Conservation (phyloP, 2,113 vertebrate species). For the Labrus mixtus region DNA sequence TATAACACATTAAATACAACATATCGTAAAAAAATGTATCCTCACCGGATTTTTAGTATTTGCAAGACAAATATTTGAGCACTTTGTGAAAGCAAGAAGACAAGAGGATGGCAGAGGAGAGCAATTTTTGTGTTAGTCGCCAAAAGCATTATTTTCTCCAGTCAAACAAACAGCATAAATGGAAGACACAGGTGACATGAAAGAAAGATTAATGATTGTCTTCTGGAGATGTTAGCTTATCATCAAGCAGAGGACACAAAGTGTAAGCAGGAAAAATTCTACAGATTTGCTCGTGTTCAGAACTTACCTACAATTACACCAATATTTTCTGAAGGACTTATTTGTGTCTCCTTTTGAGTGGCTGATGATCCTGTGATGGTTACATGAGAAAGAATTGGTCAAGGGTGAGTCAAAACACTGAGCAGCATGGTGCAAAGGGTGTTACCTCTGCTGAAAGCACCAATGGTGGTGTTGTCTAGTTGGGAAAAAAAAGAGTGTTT, state of each 20-base stretch:
- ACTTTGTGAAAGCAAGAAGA: neutral
- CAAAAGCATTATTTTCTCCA: neutral
- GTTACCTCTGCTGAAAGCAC: neutral
- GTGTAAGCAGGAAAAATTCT: neutral
- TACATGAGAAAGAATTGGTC: neutral
- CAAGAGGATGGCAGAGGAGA: neutral
- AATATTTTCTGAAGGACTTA: neutral
- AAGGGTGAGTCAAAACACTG: neutral
- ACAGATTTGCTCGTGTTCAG: neutral
- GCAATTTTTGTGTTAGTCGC: neutral
- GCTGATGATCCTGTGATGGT: neutral
- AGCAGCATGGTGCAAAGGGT: neutral
- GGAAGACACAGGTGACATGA: neutral
- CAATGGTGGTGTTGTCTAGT: constrained; percentile 9
- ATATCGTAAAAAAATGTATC: neutral
- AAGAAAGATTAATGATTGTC: neutral
- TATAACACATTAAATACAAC: neutral
- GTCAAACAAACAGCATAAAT: neutral
- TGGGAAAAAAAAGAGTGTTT: constrained; percentile 1
- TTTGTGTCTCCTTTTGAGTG: too few relatives aligned
- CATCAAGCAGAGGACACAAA: neutral
- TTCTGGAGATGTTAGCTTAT: neutral
- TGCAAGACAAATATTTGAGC: neutral
- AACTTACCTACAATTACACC: neutral
- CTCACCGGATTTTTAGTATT: neutral